Conservation (phyloP, 2,797 vertebrate genomes). For the Anabas testudineus region DNA sequence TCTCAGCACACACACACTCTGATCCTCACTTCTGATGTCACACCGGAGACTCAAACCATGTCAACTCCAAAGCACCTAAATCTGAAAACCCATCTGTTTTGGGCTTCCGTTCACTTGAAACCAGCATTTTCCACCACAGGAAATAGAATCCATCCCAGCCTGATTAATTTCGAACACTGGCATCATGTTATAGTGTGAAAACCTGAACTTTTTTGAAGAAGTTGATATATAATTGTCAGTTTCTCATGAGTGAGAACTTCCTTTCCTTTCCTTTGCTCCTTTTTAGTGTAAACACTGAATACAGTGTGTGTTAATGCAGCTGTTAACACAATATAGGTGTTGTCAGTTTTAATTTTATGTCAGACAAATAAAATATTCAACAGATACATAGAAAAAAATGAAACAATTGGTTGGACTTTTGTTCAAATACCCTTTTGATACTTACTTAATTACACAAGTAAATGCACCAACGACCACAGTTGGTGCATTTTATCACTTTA, state of each 20-base stretch:
- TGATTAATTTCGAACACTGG: background rate
- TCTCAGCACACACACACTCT: conserved; percentile 55
- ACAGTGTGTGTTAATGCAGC: background rate
- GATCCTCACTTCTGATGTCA: conserved; percentile 64
- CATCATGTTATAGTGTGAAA: background rate
- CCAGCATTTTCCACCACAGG: background rate
- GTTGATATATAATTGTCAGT: background rate
- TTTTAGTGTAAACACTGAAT: background rate
- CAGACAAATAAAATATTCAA: background rate
- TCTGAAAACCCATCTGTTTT: conserved; percentile 31
- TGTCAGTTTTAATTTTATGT: background rate
- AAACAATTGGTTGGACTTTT: background rate
- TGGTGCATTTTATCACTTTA: no score
- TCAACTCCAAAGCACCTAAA: conserved; percentile 39
- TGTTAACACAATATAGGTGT: background rate
- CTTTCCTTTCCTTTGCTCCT: background rate
- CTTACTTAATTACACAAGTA: no score
- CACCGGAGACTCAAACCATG: conserved; percentile 40
- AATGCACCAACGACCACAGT: no score
- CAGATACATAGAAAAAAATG: background rate
- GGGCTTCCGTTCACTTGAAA: conserved; percentile 1
- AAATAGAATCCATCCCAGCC: background rate
- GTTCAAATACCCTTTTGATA: no score
- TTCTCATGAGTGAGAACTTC: background rate
- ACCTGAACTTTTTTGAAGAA: background rate